Percentiles rank a stretch among this genome's conserved stretches.
phyloP scores from a whole-genome alignment of 2,888 invertebrate species.

The Odontocerum albicorne region DNA sequence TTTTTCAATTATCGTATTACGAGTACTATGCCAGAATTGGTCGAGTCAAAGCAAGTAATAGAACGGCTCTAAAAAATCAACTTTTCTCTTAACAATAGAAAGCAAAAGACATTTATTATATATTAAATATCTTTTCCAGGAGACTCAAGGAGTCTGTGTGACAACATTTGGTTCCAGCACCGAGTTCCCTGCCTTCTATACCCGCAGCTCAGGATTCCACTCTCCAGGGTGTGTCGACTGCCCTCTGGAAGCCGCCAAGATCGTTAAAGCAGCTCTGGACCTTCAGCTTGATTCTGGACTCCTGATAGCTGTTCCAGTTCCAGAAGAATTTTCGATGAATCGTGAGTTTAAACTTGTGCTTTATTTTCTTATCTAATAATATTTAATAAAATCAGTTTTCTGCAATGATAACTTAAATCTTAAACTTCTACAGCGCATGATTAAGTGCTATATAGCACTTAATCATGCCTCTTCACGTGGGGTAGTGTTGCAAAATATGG shows the following conservation, averaged over 20 bases:
- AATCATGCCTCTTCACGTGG: too few relatives aligned
- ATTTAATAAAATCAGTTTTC: too few relatives aligned
- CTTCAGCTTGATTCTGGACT: slow-evolving; percentile 70
- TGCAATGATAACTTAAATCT: too few relatives aligned
- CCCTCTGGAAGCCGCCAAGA: slow-evolving; percentile 69
- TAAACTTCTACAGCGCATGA: too few relatives aligned
- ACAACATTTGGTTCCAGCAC: slow-evolving; percentile 68
- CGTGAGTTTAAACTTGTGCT: slow-evolving; percentile 46
- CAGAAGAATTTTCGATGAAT: slow-evolving; percentile 66
- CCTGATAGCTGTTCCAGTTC: slow-evolving; percentile 90
- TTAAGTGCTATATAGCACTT: too few relatives aligned
- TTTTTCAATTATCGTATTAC: too few relatives aligned
- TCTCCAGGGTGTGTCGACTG: slow-evolving; percentile 71
- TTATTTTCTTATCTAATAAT: too few relatives aligned
- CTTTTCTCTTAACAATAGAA: too few relatives aligned
- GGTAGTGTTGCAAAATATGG: too few relatives aligned
- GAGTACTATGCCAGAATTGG: too few relatives aligned
- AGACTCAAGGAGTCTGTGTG: slow-evolving; percentile 94
- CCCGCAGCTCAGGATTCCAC: slow-evolving; percentile 68
- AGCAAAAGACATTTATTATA: not conserved
- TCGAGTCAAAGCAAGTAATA: too few relatives aligned
- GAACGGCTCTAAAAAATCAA: too few relatives aligned
- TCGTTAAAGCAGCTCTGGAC: slow-evolving; percentile 60
- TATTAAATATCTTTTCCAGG: slow-evolving; percentile 55
- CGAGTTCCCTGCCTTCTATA: slow-evolving; percentile 95